Conservation (phyloP, 2,888 invertebrate genomes). For the Ethmia dodecea region DNA sequence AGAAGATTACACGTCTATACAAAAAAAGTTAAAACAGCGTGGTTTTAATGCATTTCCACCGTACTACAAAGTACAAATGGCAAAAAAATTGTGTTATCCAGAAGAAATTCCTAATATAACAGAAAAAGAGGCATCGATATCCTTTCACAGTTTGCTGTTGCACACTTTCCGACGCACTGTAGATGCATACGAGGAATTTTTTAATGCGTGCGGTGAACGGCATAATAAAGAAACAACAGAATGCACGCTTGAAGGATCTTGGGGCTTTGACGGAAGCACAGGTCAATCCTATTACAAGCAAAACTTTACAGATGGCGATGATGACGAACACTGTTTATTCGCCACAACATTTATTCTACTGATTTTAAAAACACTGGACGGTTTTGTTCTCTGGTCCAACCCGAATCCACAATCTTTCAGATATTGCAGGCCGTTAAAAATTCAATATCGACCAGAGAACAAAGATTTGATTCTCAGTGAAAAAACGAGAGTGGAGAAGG, state of each 20-base stretch:
- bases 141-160: too few relatives aligned
- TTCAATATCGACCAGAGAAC: background rate
- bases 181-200: too few relatives aligned
- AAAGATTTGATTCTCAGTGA: too few relatives aligned
- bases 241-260: conserved; percentile 1
- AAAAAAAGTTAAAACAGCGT: background rate
- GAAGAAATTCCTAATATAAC: conserved; percentile 1
- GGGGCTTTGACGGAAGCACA: conserved; percentile 1
- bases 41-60: conserved; percentile 10
- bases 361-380: background rate
- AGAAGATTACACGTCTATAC: background rate
- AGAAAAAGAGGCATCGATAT: background rate
- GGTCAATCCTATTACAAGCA: background rate
- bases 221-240: too few relatives aligned
- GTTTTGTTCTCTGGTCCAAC: background rate
- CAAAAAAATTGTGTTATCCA: conserved; percentile 12
- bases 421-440: background rate
- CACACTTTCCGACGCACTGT: too few relatives aligned
- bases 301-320: background rate
- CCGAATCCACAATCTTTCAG: background rate
- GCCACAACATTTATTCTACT: background rate
- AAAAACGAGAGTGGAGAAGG: too few relatives aligned
- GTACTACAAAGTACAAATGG: conserved; percentile 10
- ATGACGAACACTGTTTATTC: too few relatives aligned
- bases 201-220: too few relatives aligned